Conservation (phyloP, 2,888 invertebrate genomes). For the Lissonota sp. region DNA sequence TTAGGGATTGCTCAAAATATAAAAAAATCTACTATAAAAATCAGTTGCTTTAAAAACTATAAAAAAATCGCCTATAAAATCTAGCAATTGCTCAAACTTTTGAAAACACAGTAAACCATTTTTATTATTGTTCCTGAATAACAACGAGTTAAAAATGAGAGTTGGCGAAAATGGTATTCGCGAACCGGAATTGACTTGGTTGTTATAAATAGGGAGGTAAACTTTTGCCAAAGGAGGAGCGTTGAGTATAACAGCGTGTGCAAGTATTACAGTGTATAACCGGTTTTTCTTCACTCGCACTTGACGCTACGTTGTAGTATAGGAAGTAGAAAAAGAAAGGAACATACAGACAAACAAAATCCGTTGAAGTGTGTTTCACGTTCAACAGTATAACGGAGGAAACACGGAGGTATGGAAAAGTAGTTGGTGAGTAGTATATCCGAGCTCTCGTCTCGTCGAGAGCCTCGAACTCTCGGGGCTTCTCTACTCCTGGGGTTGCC, state of each 20-base stretch:
- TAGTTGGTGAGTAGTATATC: slow-evolving; percentile 20
- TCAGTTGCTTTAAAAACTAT: no score
- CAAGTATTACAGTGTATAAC: slow-evolving; percentile 21
- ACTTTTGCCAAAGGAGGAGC: background rate
- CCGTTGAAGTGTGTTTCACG: slow-evolving; percentile 1
- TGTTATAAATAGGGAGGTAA: slow-evolving; percentile 35
- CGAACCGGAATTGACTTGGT: slow-evolving; percentile 21
- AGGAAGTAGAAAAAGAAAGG: slow-evolving; percentile 43
- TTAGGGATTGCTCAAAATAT: no score
- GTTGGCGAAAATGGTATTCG: slow-evolving; percentile 17
- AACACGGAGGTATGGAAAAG: background rate
- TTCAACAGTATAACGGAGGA: background rate
- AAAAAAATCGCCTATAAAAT: no score
- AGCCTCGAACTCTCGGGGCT: slow-evolving; percentile 21
- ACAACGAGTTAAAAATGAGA: slow-evolving; percentile 1
- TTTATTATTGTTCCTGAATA: background rate
- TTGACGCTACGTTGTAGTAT: slow-evolving; percentile 2
- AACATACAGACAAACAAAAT: slow-evolving; percentile 4
- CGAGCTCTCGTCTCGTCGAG: slow-evolving; percentile 47
- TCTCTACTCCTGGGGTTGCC: slow-evolving; percentile 8
- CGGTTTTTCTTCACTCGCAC: slow-evolving; percentile 54
- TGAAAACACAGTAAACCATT: no score
- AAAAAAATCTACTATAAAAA: no score
- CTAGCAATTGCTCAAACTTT: no score
- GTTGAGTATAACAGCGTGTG: no score